phyloP scores from a whole-genome alignment of 1,140 invertebrate genomes.

The Drosophila kikkawai region DNA sequence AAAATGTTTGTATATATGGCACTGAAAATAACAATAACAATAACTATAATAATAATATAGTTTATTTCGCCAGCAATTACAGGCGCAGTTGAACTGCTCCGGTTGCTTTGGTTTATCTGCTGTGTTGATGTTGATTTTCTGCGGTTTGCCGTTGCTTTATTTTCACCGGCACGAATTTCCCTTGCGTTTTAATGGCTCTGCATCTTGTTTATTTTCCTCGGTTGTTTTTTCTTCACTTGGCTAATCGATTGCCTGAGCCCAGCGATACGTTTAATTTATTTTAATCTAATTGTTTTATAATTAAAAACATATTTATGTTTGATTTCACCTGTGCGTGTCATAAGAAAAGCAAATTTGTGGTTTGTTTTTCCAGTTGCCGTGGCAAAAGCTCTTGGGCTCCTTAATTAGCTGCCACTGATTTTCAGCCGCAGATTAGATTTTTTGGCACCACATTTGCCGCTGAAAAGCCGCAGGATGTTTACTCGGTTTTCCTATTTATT shows the following conservation, averaged over 20 bases:
- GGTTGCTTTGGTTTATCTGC: constrained; percentile 24
- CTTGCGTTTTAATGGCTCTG: constrained; percentile 46
- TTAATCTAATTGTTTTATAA: constrained; percentile 82
- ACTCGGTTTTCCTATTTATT: not conserved
- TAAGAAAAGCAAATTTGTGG: constrained; percentile 17
- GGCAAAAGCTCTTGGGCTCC: constrained; percentile 7
- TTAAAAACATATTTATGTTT: constrained; percentile 64
- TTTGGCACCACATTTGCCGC: not conserved
- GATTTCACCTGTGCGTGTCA: constrained; percentile 68
- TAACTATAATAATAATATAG: constrained; percentile 47
- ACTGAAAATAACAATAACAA: constrained; percentile 8
- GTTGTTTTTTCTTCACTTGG: constrained; percentile 43
- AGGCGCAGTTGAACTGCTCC: constrained; percentile 29
- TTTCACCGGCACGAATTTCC: constrained; percentile 75
- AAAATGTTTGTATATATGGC: constrained; percentile 4
- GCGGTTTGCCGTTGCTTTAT: constrained; percentile 48
- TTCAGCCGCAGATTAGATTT: constrained; percentile 5
- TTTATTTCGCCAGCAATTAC: constrained; percentile 67
- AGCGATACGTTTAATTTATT: constrained; percentile 80
- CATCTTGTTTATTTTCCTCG: constrained; percentile 46
- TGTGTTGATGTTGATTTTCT: constrained; percentile 48
- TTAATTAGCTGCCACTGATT: constrained; percentile 41
- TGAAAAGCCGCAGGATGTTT: constrained; percentile 15
- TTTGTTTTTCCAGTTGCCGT: constrained; percentile 29
- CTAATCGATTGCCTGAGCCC: constrained; percentile 77